Conservation (phyloP, 2,888 invertebrate genomes). For the Trissoscelio sp. region DNA sequence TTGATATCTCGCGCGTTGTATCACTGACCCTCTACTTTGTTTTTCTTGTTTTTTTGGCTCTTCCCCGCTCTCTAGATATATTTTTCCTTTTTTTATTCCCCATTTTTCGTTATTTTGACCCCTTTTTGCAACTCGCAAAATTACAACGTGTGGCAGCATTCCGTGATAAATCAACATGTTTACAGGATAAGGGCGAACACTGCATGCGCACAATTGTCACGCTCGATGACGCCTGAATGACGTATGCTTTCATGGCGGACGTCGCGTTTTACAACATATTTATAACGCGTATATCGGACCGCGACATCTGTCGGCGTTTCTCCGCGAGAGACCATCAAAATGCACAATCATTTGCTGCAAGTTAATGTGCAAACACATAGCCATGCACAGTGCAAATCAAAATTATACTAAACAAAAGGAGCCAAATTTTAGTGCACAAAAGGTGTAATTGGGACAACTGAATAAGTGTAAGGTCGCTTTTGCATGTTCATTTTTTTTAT, state of each 20-base stretch:
- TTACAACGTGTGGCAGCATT: slow-evolving; percentile 43
- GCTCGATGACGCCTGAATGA: slow-evolving; percentile 64
- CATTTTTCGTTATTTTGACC: slow-evolving; percentile 38
- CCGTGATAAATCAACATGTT: slow-evolving; percentile 65
- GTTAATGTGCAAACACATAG: slow-evolving; percentile 30
- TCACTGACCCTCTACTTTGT: slow-evolving; percentile 55
- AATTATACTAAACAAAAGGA: too few relatives aligned
- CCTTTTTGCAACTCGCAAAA: slow-evolving; percentile 47
- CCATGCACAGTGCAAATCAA: slow-evolving; percentile 45
- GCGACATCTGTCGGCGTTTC: slow-evolving; percentile 31
- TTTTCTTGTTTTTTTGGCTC: neutral
- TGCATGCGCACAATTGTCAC: slow-evolving; percentile 59
- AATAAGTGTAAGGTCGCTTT: too few relatives aligned
- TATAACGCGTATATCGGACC: slow-evolving; percentile 17
- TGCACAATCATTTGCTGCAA: slow-evolving; percentile 10
- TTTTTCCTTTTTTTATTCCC: slow-evolving; percentile 8
- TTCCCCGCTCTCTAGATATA: too few relatives aligned
- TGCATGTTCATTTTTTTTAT: too few relatives aligned
- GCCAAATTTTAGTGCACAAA: too few relatives aligned
- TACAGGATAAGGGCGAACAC: slow-evolving; percentile 56
- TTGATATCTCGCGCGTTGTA: slow-evolving; percentile 68
- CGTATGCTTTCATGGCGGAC: slow-evolving; percentile 31
- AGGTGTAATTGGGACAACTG: too few relatives aligned
- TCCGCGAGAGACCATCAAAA: too few relatives aligned
- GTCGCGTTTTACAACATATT: slow-evolving; percentile 36